phyloP scores from a whole-genome alignment of 2,888 invertebrate species.

The Tricholauxania praeusta region DNA sequence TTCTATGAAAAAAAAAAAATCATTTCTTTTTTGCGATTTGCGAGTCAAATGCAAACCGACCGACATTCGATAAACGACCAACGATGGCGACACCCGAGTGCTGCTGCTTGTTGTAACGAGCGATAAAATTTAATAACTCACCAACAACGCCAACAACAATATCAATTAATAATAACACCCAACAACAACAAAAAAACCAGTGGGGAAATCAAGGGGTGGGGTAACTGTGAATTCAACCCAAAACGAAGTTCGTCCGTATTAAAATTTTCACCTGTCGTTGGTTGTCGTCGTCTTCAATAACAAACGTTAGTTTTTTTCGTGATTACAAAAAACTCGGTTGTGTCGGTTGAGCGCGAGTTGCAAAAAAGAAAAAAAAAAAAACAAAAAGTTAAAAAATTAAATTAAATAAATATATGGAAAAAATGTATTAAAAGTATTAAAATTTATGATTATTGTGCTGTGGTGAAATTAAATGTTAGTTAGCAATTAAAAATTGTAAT shows the following conservation, averaged over 20 bases:
- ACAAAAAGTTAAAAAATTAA: neutral
- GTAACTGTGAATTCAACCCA: neutral
- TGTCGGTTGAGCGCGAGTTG: slow-evolving; percentile 17
- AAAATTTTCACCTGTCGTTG: slow-evolving; percentile 20
- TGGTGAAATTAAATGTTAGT: neutral
- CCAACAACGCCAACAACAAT: slow-evolving; percentile 7
- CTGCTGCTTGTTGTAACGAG: neutral
- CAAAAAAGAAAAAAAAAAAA: neutral
- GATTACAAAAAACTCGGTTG: slow-evolving; percentile 37
- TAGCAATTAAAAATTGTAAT: too few relatives aligned
- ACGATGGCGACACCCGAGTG: neutral
- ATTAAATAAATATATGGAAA: neutral
- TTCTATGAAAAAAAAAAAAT: neutral
- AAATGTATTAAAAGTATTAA: neutral
- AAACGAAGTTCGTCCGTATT: slow-evolving; percentile 1
- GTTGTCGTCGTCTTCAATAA: slow-evolving; percentile 2
- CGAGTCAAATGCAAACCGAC: neutral
- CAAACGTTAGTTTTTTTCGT: slow-evolving; percentile 32
- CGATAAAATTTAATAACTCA: slow-evolving; percentile 21
- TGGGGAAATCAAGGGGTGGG: neutral
- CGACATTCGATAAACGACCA: slow-evolving; percentile 5
- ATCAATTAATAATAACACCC: slow-evolving; percentile 7
- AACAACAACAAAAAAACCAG: too few relatives aligned
- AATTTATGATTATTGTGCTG: neutral
- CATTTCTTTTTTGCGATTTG: neutral